Evolutionary conservation across 2,797 vertebrate genomes (phyloP).

Genomic region (Artibeus lituratus): DNA sequence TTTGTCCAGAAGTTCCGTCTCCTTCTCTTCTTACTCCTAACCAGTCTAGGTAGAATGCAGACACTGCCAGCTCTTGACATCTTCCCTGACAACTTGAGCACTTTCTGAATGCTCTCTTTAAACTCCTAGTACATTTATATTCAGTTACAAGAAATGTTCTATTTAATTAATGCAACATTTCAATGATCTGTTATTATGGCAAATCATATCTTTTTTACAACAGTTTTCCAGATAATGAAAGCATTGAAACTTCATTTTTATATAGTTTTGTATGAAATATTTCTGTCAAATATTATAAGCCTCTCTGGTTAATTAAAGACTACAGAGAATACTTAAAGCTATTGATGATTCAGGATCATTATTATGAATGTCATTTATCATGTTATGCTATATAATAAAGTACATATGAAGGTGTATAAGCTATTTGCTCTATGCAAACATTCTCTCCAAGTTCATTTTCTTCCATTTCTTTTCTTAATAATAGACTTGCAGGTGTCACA

Average conservation of each 20-base stretch:
- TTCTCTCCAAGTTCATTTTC: neutral
- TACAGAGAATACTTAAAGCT: neutral
- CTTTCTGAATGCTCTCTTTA: neutral
- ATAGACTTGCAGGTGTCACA: neutral
- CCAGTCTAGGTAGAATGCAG: neutral
- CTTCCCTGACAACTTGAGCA: neutral
- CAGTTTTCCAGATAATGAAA: conserved; percentile 9
- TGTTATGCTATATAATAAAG: neutral
- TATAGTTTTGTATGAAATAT: neutral
- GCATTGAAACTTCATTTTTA: neutral
- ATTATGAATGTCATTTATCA: neutral
- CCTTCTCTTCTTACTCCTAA: neutral
- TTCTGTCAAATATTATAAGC: neutral
- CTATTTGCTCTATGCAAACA: neutral
- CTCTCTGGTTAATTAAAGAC: neutral
- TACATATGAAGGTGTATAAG: neutral
- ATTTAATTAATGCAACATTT: neutral
- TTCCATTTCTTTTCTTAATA: neutral
- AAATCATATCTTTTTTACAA: neutral
- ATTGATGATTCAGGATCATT: neutral
- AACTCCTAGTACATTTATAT: neutral
- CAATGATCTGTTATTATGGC: neutral
- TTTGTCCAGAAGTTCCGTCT: neutral
- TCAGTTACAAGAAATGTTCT: neutral
- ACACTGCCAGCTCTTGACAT: neutral